phyloP scores from a whole-genome alignment of 2,888 invertebrate genomes.

The Diabrotica balteata region DNA sequence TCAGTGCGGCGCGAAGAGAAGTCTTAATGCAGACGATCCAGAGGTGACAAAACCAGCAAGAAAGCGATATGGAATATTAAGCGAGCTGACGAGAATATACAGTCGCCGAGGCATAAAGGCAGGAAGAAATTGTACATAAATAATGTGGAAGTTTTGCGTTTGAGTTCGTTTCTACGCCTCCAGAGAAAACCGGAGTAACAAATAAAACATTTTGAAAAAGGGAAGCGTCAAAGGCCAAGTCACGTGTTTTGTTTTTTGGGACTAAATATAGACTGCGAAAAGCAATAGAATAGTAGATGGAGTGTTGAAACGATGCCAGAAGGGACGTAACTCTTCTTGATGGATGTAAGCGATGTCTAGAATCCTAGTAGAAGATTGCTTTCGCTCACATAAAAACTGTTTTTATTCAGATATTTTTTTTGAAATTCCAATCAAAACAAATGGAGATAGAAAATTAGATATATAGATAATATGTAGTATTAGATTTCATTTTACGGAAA shows the following conservation, averaged over 20 bases:
- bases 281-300: constrained; percentile 22
- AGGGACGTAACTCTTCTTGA: constrained; percentile 14
- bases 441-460: neutral
- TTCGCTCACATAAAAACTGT: constrained; percentile 1
- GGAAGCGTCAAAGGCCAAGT: constrained; percentile 34
- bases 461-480: too few species aligned
- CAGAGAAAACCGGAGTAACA: constrained; percentile 33
- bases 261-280: constrained; percentile 7
- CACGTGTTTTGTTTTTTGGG: constrained; percentile 24
- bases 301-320: constrained; percentile 21
- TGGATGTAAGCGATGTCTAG: constrained; percentile 8
- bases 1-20: constrained; percentile 32
- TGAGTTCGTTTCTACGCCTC: constrained; percentile 29
- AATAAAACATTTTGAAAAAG: constrained; percentile 35
- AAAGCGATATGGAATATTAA: constrained; percentile 50
- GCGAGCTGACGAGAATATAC: constrained; percentile 46
- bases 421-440: neutral
- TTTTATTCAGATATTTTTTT: neutral
- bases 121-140: constrained; percentile 39
- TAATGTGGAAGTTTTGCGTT: constrained; percentile 38
- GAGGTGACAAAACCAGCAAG: constrained; percentile 48
- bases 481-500: too few species aligned
- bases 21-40: constrained; percentile 47
- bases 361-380: neutral
- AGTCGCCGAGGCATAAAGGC: constrained; percentile 37